Percentiles rank a stretch among this genome's conserved stretches.
Evolutionary conservation across 2,888 invertebrate genomes (phyloP).

Genomic region (Candidula unifasciata): DNA sequence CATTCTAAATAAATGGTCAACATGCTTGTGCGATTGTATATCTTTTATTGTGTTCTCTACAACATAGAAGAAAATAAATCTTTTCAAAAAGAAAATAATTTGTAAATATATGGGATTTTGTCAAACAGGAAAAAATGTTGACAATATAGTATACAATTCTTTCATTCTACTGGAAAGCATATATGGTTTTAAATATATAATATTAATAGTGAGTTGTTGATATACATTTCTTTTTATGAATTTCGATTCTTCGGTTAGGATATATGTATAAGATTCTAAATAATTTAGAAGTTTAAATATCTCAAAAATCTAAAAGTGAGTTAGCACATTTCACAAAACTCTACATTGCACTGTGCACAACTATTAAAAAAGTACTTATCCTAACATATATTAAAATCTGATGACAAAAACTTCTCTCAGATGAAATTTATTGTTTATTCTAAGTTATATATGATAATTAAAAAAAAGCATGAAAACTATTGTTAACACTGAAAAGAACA

Average conservation of each 20-base stretch:
- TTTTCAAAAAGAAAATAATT: conserved; percentile 23
- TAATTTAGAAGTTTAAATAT: too few species aligned
- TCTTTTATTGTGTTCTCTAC: conserved; percentile 35
- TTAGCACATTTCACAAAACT: neutral
- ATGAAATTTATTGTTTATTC: too few species aligned
- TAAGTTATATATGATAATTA: neutral
- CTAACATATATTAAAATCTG: too few species aligned
- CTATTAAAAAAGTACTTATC: neutral
- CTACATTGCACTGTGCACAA: neutral
- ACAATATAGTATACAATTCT: conserved; percentile 22
- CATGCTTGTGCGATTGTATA: conserved; percentile 23
- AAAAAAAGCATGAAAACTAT: too few species aligned
- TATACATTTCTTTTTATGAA: too few species aligned
- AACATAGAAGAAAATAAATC: conserved; percentile 3
- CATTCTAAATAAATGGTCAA: conserved; percentile 25
- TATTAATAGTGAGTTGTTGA: too few species aligned
- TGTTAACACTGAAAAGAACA: conserved; percentile 20
- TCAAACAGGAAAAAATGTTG: neutral
- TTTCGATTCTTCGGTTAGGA: too few species aligned
- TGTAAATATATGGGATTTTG: conserved; percentile 29
- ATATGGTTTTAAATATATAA: neutral
- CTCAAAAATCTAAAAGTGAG: too few species aligned
- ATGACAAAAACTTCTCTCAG: too few species aligned
- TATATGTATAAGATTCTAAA: too few species aligned
- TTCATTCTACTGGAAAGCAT: conserved; percentile 18